phyloP scores from a whole-genome alignment of 37 sponge, comb jelly and placozoan species.

The Beroe forskalii region DNA sequence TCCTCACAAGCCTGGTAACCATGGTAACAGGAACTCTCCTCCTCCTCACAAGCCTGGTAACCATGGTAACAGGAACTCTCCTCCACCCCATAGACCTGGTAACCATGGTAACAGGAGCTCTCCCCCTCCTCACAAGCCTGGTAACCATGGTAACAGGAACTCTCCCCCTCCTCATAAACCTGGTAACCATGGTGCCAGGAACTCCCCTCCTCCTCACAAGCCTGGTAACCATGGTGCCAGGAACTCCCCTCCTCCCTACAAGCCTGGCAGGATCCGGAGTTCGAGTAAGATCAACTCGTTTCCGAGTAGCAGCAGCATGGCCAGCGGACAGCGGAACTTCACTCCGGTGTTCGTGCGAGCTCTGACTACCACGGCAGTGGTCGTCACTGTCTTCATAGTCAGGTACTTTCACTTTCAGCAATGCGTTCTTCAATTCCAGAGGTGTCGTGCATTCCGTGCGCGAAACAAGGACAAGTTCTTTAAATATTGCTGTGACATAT shows the following conservation, averaged over 20 bases:
- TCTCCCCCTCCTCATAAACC: not conserved
- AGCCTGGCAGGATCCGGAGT: not conserved
- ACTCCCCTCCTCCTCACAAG: no score
- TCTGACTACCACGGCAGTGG: slow-evolving; percentile 3
- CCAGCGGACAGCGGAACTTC: not conserved
- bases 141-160: not conserved
- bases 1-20: not conserved
- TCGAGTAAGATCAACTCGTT: not conserved
- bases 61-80: no score
- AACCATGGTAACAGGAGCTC: not conserved
- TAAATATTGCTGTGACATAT: no score
- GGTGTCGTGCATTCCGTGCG: no score
- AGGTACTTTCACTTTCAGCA: no score
- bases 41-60: not conserved
- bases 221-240: no score
- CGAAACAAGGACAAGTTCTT: no score
- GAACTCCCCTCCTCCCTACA: not conserved
- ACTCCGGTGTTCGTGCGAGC: slow-evolving; percentile 24
- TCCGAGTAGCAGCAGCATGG: not conserved
- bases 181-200: not conserved
- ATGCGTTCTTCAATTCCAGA: no score
- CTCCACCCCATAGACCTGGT: not conserved
- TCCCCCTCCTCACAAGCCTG: not conserved
- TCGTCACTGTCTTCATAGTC: slow-evolving; percentile 38
- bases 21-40: no score